Base-by-base conservation (phyloP, 2,797 vertebrate genomes). In the Oryzias dopingdopingensis region DNA sequence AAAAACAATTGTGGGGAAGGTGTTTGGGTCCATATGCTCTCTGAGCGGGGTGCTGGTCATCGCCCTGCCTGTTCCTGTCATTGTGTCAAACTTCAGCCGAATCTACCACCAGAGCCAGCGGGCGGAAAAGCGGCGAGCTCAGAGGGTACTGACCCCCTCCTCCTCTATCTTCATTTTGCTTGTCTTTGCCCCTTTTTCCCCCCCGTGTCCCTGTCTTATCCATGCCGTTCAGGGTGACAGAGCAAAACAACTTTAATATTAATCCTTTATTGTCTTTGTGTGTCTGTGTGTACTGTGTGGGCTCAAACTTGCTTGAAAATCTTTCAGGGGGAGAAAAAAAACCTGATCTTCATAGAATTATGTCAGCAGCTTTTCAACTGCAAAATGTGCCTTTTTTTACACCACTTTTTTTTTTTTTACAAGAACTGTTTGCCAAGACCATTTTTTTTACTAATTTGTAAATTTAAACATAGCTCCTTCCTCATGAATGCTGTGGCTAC, bases 91-190 rank as follows among this genome's bases (percentile, higher is more conserved):
- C 91, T 98, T 98, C 91, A 97, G 96, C 83, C 94, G 96, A 3
- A 98, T 98, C 84, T 98, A 98, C 85, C 96, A 98, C 89, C 96
- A 98, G 85, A 98, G 96, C 62, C 96, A 98, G 86, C 90, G 96
- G 74, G 92, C 96, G 49, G 96, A 98, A 89, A 98, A 98, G 47
- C 92, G 96, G 54, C 92, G 91, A 77, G 96, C 96, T 57, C 96
- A 98, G 70, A 96, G 96, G 94, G 96, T 97, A 83, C 72, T 72
- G 73, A 72, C 65, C 53, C 58, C 24, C 61, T 61, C 29, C 61
- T 61, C 29, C 70, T 59, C 59, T 44, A 15, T 66, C 57, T 72
- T 65, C 77, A 55, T 81, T 80, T 67, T 73, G 59, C 72, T 47
- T 78, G 63, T 82, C 57, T 80, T 68, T 72, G 62, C 65, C 63